Percentiles rank a stretch among this genome's conserved stretches.
Evolutionary conservation across 2,113 vertebrate genomes (phyloP).

Genomic region (Phaethon lepturus): DNA sequence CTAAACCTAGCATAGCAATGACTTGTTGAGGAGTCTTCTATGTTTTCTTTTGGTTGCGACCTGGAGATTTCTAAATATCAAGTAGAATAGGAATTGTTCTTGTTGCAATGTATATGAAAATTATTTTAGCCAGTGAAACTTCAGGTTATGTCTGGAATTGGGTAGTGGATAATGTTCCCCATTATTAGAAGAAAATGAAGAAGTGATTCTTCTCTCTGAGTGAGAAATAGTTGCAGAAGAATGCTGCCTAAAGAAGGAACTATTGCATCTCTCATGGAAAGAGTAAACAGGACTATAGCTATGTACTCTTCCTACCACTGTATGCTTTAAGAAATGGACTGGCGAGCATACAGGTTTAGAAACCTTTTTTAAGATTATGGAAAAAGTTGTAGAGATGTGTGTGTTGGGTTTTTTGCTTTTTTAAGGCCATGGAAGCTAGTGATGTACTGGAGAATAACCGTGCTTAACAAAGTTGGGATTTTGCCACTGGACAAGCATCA

Average conservation of each 20-base stretch:
- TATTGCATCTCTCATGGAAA: neutral
- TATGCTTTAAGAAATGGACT: neutral
- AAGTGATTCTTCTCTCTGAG: neutral
- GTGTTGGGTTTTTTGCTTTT: neutral
- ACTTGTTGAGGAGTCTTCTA: neutral
- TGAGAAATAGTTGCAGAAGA: neutral
- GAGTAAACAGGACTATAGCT: neutral
- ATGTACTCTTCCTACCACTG: neutral
- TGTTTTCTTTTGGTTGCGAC: neutral
- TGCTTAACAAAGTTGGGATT: neutral
- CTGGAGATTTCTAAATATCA: neutral
- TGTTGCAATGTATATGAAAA: neutral
- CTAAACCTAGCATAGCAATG: neutral
- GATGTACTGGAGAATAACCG: neutral
- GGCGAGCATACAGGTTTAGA: neutral
- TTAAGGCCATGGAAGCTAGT: accelerated
- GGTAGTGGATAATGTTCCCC: neutral
- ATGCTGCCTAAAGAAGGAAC: neutral
- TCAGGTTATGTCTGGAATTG: neutral
- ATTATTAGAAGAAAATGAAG: neutral
- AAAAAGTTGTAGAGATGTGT: neutral
- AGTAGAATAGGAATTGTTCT: neutral
- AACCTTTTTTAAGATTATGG: neutral
- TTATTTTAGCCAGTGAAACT: neutral
- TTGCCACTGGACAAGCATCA: neutral